Conservation (phyloP, 2,797 vertebrate genomes). For the Parauchenoglanis punctatus region DNA sequence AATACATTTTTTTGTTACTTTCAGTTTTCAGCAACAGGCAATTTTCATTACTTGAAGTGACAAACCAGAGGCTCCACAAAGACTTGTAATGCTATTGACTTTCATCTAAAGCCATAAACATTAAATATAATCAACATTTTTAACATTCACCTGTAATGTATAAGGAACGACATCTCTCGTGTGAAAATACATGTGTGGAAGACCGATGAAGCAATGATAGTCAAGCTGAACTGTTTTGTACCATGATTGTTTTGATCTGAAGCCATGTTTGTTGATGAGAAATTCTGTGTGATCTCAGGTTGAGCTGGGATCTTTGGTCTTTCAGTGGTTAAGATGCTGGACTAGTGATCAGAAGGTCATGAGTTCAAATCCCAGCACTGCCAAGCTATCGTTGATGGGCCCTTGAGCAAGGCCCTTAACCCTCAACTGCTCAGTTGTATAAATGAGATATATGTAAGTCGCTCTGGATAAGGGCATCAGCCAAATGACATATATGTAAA, state of each 20-base stretch:
- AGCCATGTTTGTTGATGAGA: conserved; percentile 4
- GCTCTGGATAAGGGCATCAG: too few relatives aligned
- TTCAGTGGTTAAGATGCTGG: too few relatives aligned
- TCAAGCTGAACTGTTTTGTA: background rate
- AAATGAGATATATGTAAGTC: too few relatives aligned
- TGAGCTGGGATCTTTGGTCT: background rate
- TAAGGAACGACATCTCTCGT: background rate
- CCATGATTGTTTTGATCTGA: background rate
- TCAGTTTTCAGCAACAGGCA: background rate
- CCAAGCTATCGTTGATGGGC: too few relatives aligned
- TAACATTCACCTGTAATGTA: background rate
- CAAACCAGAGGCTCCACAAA: background rate
- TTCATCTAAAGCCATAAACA: background rate
- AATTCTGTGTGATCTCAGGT: conserved; percentile 8
- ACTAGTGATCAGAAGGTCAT: too few relatives aligned
- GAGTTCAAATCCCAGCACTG: too few relatives aligned
- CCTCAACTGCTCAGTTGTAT: too few relatives aligned
- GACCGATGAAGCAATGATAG: too few relatives aligned
- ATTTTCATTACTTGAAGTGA: background rate
- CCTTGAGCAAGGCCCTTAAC: too few relatives aligned
- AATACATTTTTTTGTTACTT: background rate
- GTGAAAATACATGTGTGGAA: background rate
- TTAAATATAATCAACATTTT: background rate
- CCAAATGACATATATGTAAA: too few relatives aligned
- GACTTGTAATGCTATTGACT: background rate